These are phyloP conservation scores for Cylas formicarius DNA, from an alignment of 1,140 invertebrate genomes.

Conservation along the genomic window DNA sequence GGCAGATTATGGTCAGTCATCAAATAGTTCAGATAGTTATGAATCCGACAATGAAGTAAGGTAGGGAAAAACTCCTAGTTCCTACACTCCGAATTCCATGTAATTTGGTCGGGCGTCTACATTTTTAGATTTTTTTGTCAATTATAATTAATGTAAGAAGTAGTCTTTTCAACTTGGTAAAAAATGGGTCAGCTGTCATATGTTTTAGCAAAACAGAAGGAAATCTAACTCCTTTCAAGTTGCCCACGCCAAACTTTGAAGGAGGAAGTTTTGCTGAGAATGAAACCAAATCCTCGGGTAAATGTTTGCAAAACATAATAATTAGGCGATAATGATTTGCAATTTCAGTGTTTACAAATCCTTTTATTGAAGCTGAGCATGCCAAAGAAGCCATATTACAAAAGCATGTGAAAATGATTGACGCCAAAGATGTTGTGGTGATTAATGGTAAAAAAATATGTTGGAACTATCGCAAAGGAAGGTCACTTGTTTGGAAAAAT, in stretches of 20 bases:
- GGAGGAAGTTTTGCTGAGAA: too few relatives aligned
- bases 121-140: conserved; percentile 1
- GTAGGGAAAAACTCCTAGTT: conserved; percentile 17
- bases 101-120: background rate
- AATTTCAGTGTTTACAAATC: conserved; percentile 80
- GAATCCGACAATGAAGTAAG: conserved; percentile 40
- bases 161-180: conserved; percentile 20
- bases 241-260: conserved; percentile 2
- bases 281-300: too few relatives aligned
- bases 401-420: conserved; percentile 89
- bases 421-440: conserved; percentile 63
- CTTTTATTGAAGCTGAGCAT: conserved; percentile 81
- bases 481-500: too few relatives aligned
- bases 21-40: conserved; percentile 39
- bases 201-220: conserved; percentile 31
- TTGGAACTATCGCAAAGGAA: conserved; percentile 87
- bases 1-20: conserved; percentile 53
- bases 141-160: too few relatives aligned
- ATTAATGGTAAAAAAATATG: conserved; percentile 87
- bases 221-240: background rate
- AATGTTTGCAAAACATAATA: too few relatives aligned
- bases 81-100: background rate
- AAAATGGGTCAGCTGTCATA: conserved; percentile 37
- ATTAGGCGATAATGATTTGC: too few relatives aligned
- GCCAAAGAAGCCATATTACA: conserved; percentile 81